Percentiles rank a stretch among this genome's conserved stretches.
Evolutionary conservation across 2,888 invertebrate species (phyloP).

Genomic region (Pseudanteris insignis): DNA sequence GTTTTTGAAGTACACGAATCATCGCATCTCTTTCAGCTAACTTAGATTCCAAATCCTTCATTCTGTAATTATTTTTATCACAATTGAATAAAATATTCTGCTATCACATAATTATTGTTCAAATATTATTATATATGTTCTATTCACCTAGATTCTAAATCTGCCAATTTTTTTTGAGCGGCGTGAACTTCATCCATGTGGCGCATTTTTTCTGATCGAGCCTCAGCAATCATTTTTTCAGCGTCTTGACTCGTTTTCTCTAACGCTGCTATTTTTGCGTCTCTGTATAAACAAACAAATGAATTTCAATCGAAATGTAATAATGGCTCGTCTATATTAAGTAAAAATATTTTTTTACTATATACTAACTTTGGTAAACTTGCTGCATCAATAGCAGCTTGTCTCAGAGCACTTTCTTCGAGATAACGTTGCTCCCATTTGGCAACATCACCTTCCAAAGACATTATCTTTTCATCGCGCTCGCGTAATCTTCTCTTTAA

Average conservation of each 20-base stretch:
- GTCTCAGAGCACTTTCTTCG: slow-evolving; percentile 81
- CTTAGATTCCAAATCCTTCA: slow-evolving; percentile 87
- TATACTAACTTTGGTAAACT: slow-evolving; percentile 63
- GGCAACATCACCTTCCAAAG: slow-evolving; percentile 81
- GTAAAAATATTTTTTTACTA: too few species aligned
- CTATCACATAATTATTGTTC: too few species aligned
- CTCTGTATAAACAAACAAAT: slow-evolving; percentile 69
- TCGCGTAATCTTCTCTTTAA: slow-evolving; percentile 74
- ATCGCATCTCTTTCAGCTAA: slow-evolving; percentile 89
- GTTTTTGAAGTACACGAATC: slow-evolving; percentile 87
- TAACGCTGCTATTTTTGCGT: slow-evolving; percentile 84
- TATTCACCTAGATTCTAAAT: slow-evolving; percentile 86
- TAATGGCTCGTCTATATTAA: too few species aligned
- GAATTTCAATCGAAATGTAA: too few species aligned
- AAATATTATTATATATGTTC: slow-evolving; percentile 43
- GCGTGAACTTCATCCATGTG: slow-evolving; percentile 90
- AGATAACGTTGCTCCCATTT: slow-evolving; percentile 88
- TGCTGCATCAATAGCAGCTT: slow-evolving; percentile 84
- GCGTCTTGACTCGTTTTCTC: slow-evolving; percentile 86
- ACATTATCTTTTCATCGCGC: slow-evolving; percentile 77
- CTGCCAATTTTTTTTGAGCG: slow-evolving; percentile 85
- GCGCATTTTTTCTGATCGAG: slow-evolving; percentile 83
- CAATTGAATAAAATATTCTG: background rate
- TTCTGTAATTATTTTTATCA: too few species aligned
- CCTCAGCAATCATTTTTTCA: slow-evolving; percentile 86